A percentile compares a stretch with the other conserved stretches of the same genome.
These are phyloP conservation scores for Eueides isabella DNA, from an alignment of 1,140 invertebrate species.

Conservation along the genomic window DNA sequence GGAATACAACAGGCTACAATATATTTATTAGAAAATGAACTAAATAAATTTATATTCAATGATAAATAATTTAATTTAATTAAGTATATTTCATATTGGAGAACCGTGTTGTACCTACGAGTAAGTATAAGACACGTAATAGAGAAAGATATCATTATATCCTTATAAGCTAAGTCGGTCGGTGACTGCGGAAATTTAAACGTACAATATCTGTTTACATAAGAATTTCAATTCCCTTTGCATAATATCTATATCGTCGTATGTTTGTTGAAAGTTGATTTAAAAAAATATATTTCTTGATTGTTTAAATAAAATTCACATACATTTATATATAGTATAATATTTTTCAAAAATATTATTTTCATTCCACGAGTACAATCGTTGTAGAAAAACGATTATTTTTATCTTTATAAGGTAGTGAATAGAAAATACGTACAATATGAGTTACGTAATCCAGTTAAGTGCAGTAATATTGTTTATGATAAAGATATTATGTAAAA, in stretches of 20 bases:
- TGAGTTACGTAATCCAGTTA: not conserved
- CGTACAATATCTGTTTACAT: conserved; percentile 27
- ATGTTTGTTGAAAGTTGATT: not conserved
- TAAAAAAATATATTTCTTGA: not conserved
- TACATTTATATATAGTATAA: not conserved
- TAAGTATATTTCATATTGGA: conserved; percentile 10
- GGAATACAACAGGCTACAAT: not conserved
- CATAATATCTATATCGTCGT: not conserved
- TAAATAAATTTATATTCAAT: not conserved
- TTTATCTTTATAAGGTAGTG: not conserved
- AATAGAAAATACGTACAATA: not conserved
- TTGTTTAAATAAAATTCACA: not conserved
- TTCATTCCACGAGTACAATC: not conserved
- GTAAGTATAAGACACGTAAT: conserved; percentile 22
- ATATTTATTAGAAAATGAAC: not conserved
- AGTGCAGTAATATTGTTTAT: not conserved
- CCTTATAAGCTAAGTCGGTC: conserved; percentile 34
- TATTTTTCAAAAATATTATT: too few relatives aligned
- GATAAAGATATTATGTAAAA: not conserved
- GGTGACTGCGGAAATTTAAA: conserved; percentile 28
- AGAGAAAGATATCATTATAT: conserved; percentile 31
- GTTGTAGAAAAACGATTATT: not conserved
- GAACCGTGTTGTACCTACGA: not conserved
- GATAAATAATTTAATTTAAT: conserved; percentile 4
- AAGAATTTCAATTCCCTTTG: conserved; percentile 28